Conservation (phyloP, 2,888 invertebrate species). For the Acanthoscelides obtectus region DNA sequence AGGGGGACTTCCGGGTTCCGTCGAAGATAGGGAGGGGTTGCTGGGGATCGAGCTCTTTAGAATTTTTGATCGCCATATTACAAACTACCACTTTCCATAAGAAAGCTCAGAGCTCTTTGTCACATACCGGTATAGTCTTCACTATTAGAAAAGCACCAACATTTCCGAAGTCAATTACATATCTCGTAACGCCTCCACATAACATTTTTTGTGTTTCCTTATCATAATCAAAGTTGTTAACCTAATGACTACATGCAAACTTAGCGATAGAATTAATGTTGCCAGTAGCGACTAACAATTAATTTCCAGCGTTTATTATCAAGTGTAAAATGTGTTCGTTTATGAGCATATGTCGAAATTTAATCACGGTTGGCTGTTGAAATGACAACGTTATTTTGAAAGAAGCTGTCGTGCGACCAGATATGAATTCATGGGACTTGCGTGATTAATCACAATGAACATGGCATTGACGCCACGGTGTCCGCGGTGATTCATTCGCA, state of each 20-base stretch:
- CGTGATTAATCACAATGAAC: not conserved
- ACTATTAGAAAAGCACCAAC: no score
- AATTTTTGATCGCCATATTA: no score
- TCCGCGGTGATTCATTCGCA: not conserved
- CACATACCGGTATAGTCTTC: no score
- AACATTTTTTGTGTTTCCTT: not conserved
- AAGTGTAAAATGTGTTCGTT: not conserved
- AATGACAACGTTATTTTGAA: not conserved
- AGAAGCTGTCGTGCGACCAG: not conserved
- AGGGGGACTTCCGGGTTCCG: no score
- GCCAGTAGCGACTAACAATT: not conserved
- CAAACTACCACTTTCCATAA: no score
- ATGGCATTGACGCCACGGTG: not conserved
- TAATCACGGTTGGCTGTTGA: not conserved
- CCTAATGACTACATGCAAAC: not conserved
- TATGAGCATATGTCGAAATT: not conserved
- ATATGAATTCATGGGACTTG: not conserved
- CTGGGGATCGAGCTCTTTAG: no score
- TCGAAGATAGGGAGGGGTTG: no score
- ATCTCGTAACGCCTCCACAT: no score
- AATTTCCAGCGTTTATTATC: not conserved
- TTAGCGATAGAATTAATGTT: not conserved
- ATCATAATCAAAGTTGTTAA: not conserved
- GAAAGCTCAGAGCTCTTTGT: no score
- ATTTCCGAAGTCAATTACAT: no score